Conservation (phyloP, 2,113 vertebrate species). For the Muscicapa adusta region DNA sequence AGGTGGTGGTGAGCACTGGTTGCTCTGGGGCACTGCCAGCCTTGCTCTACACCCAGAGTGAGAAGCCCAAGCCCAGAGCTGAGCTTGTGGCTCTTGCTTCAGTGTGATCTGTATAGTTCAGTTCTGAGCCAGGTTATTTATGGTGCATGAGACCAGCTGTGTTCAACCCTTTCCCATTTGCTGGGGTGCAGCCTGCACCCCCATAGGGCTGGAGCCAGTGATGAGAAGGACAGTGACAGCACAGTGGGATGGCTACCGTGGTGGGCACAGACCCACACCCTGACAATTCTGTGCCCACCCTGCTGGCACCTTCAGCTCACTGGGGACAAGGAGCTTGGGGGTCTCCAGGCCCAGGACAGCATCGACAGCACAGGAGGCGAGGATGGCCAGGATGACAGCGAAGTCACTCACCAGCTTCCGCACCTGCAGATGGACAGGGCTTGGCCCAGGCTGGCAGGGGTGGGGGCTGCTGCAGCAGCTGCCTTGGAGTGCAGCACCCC, state of each 20-base stretch:
- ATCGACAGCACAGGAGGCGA: slow-evolving; percentile 70
- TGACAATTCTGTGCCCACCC: not conserved
- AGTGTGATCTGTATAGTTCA: not conserved
- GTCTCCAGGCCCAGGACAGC: slow-evolving; percentile 73
- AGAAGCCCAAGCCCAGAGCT: not conserved
- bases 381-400: slow-evolving; percentile 74
- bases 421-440: slow-evolving; percentile 46
- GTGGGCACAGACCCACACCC: not conserved
- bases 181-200: not conserved
- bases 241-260: fast-evolving
- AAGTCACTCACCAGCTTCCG: slow-evolving; percentile 75
- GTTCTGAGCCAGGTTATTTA: not conserved
- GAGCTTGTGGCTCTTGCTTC: not conserved
- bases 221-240: not conserved
- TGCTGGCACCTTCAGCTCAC: slow-evolving; percentile 72
- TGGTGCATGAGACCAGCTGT: not conserved
- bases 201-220: fast-evolving
- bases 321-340: slow-evolving; percentile 77
- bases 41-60: fast-evolving
- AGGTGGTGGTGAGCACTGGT: fast-evolving
- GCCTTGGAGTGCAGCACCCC: fast-evolving
- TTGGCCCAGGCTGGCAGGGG: not conserved
- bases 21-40: not conserved
- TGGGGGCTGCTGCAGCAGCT: not conserved
- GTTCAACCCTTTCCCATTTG: not conserved